Evolutionary conservation across 1,140 invertebrate species (phyloP), one percentile per base, ranked within the genome.

Genomic region (Linepithema humile): DNA sequence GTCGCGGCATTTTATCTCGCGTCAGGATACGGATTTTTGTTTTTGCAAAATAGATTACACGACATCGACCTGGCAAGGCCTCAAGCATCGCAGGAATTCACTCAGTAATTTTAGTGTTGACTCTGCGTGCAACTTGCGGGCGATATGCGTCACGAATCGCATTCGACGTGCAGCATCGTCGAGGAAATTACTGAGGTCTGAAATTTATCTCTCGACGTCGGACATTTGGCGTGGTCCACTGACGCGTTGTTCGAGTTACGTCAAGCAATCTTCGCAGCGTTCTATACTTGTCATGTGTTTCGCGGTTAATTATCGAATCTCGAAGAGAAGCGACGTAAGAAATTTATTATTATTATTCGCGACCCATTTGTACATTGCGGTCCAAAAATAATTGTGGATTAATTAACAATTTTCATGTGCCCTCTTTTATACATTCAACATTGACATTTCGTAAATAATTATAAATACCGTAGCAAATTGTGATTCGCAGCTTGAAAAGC

Each of bases 41-140:
- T 67, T 57, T 45, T 26, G 55, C 69, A 26, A 26, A 2, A 5
- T 40, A 20, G 35, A 74, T 74, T 45, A 32, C 35, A 7, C 69
- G 57, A 82, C 50, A 9, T 60, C 67, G 53, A 74, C 69, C 69
- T 82, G 78, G 78, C 78, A 60, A 20, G 6, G 67, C 1, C 57
- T 82, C 78, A 82, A 74, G n/a, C 32, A 82, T 82, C 67, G n/a
- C 78, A 60, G 23, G 78, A 82, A 82, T 82, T 82, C 29, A 17
- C 20, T 12, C 29, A 29, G 53, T 72, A 82, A 59, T 82, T 72
- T 82, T 74, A 74, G 69, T 48, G 67, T 82, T 26, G 57, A 60
- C 53, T 82, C 53, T 38, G 50, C 55, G 45, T 57, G 69, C 78
- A 73, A 57, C 53, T 69, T 69, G 32, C 53, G 55, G 57, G 35